Percentiles rank a stretch among this genome's conserved stretches.
These are phyloP conservation scores for Malurus splendens DNA, from an alignment of 2,797 vertebrate genomes.

Conservation along the genomic window DNA sequence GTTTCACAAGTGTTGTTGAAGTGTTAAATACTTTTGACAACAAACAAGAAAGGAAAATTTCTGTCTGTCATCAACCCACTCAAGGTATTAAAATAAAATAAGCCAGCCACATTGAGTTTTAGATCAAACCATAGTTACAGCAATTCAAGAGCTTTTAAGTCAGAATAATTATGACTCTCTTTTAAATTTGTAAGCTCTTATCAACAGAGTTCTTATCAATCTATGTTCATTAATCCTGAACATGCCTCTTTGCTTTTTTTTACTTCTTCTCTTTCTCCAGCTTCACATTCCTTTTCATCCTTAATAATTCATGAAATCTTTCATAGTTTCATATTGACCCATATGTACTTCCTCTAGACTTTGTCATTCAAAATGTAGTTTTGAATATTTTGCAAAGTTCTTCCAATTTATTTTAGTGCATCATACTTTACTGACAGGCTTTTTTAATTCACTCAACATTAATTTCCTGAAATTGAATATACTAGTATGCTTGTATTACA, in stretches of 20 bases:
- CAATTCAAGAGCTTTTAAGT: neutral
- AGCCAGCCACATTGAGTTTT: neutral
- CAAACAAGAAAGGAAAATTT: neutral
- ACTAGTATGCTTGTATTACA: neutral
- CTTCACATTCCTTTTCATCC: neutral
- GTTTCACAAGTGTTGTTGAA: neutral
- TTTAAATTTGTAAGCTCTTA: neutral
- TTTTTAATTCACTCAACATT: neutral
- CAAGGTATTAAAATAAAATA: neutral
- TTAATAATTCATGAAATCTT: neutral
- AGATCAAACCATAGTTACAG: neutral
- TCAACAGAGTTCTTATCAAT: neutral
- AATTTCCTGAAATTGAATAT: neutral
- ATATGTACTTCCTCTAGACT: neutral
- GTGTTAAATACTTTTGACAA: neutral
- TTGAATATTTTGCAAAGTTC: neutral
- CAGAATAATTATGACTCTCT: neutral
- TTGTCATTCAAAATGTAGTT: neutral
- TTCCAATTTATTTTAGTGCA: neutral
- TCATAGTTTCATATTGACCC: neutral
- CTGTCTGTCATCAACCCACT: neutral
- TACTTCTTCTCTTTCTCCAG: neutral
- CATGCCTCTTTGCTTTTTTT: neutral
- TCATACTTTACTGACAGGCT: neutral
- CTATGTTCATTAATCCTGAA: neutral